A percentile compares a stretch with the other conserved stretches of the same genome.
phyloP scores from a whole-genome alignment of 2,113 vertebrate genomes.

The Lampris megalopsis region DNA sequence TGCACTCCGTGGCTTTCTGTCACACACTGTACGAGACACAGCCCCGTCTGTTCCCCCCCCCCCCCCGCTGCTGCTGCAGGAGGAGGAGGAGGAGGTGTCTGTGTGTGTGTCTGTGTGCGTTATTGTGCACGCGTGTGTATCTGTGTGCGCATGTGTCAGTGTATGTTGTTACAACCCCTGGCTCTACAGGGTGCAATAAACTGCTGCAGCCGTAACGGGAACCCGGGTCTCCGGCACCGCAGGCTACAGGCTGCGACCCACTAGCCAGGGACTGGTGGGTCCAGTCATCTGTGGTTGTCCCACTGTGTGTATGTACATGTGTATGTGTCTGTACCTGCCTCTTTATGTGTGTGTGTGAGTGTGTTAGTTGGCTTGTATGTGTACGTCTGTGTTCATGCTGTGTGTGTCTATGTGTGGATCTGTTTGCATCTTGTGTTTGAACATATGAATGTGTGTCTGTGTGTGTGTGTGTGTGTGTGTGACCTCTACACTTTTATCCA shows the following conservation, averaged over 20 bases:
- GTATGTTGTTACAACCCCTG: not conserved
- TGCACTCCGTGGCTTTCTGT: conserved; percentile 10
- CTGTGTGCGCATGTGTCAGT: too few relatives aligned
- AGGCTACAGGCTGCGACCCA: too few relatives aligned
- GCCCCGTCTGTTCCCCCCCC: too few relatives aligned
- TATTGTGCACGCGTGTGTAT: too few relatives aligned
- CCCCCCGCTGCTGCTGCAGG: too few relatives aligned
- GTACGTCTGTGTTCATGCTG: not conserved
- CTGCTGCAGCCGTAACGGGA: too few relatives aligned
- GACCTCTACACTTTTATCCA: conserved; percentile 42
- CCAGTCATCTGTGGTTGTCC: not conserved
- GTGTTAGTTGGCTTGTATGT: not conserved
- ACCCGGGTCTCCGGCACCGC: too few relatives aligned
- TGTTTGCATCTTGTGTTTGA: not conserved
- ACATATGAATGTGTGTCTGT: not conserved
- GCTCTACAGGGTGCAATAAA: not conserved
- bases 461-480: conserved; percentile 12
- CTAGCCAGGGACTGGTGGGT: too few relatives aligned
- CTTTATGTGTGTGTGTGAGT: not conserved
- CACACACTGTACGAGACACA: not conserved
- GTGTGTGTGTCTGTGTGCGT: too few relatives aligned
- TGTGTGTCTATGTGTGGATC: not conserved
- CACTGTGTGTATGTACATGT: not conserved
- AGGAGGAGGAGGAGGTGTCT: too few relatives aligned
- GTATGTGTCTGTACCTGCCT: not conserved